These are phyloP conservation scores for Tangara arthus DNA, from an alignment of 2,797 vertebrate species.

Conservation along the genomic window DNA sequence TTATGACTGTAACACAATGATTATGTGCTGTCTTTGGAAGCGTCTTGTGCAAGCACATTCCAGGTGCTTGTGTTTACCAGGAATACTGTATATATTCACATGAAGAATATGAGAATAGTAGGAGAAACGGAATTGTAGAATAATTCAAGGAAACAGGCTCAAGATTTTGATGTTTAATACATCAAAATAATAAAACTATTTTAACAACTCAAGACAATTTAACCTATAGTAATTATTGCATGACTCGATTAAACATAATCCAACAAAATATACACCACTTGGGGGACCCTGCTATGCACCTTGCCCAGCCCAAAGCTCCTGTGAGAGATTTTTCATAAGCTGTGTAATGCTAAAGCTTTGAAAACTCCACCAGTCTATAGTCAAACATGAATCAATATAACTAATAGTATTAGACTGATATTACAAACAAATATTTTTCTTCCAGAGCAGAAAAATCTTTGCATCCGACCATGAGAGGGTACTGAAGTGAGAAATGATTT, in stretches of 20 bases:
- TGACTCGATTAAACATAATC: conserved; percentile 46
- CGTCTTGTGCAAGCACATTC: background rate
- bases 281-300: background rate
- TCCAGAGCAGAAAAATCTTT: conserved; percentile 66
- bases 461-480: conserved; percentile 50
- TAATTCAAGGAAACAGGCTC: background rate
- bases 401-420: conserved; percentile 46
- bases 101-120: background rate
- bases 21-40: background rate
- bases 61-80: conserved; percentile 8
- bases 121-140: background rate
- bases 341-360: conserved; percentile 6
- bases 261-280: background rate
- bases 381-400: conserved; percentile 29
- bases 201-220: background rate
- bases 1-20: background rate
- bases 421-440: conserved; percentile 65
- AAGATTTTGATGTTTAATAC: conserved; percentile 3
- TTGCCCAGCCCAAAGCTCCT: background rate
- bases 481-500: conserved; percentile 63
- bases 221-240: conserved; percentile 11
- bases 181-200: conserved; percentile 17
- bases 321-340: conserved; percentile 14
- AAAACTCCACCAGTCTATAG: conserved; percentile 9
- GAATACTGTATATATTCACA: conserved; percentile 26